Percentiles rank a stretch among this genome's conserved stretches.
These are phyloP conservation scores for Alcedo atthis DNA, from an alignment of 2,797 vertebrate species.

Conservation along the genomic window DNA sequence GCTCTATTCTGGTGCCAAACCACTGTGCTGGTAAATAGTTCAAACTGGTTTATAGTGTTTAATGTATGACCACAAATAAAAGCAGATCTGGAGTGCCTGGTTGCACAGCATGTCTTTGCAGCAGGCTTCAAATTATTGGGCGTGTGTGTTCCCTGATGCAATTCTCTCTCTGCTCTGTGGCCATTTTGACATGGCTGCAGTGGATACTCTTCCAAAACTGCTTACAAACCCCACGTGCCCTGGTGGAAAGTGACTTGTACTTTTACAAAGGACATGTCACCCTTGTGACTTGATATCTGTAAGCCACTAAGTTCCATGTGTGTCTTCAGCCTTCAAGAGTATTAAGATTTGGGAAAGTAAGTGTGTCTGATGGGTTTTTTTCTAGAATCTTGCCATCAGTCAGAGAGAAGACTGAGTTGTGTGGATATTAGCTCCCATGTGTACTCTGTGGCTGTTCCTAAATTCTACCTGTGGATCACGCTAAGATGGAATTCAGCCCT, in stretches of 20 bases:
- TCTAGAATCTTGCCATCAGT: neutral
- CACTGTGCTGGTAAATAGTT: neutral
- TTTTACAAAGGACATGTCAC: neutral
- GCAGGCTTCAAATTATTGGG: neutral
- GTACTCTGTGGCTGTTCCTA: neutral
- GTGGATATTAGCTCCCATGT: neutral
- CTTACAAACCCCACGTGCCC: neutral
- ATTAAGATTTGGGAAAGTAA: neutral
- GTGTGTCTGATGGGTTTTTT: neutral
- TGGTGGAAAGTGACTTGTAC: neutral
- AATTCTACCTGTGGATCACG: neutral
- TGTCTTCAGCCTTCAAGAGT: neutral
- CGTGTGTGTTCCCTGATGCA: accelerated
- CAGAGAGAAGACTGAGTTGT: neutral
- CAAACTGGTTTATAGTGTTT: neutral
- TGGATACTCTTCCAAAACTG: accelerated
- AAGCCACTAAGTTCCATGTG: neutral
- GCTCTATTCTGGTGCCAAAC: neutral
- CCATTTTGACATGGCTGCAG: neutral
- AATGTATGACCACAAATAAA: neutral
- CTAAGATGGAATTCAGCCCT: neutral
- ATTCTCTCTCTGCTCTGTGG: neutral
- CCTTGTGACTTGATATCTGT: neutral
- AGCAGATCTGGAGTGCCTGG: neutral
- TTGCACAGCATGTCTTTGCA: neutral